Evolutionary conservation across 2,888 invertebrate genomes (phyloP), one percentile per base, ranked within the genome.

Genomic region (Alentia gelatinosa): DNA sequence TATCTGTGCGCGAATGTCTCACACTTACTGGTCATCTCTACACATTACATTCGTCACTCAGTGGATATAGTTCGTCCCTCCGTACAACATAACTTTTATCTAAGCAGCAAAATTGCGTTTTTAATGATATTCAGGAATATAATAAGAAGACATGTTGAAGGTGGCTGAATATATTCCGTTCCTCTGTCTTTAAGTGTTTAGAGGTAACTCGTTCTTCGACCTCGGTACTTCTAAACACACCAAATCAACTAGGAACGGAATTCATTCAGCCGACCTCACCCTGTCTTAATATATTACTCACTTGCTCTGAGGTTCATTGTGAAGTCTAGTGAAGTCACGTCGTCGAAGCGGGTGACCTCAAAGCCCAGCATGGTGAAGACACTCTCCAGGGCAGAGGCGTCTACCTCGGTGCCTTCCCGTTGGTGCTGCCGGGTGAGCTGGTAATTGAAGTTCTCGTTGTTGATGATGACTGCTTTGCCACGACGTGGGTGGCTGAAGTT

Each of bases 401-500:
- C 99, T 63, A 98, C 97, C 95, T 98, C 98, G 0, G 98, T 99
- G 0, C 99, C 99, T 3, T 91, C 92, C 0, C 93, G 90, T 40
- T 92, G 90, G 7, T 33, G 33, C 90, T 93, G 92, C 0, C 91
- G 89, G 12, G 92, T 93, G 37, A 84, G 68, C 26, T 91, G 89
- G 1, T 93, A 91, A 96, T 94, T 97, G 95, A 99, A 99, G 94
- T 97, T 96, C 96, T 98, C 98, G 95, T 99, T 98, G 96, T 99
- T 99, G 95, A 99, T 98, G 94, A 99, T 98, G n/a, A 98, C 96
- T 1, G 98, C 98, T 93, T 97, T 96, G 9, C 99, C 99, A 91
- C 98, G 97, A 92, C 97, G 97, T 35, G 94, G 92, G 95, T 98
- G 98, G 94, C 97, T 97, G 98, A 98, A 98, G 93, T 98, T 98